phyloP scores from a whole-genome alignment of 2,113 vertebrate genomes.

The Ceyx melanurus region DNA sequence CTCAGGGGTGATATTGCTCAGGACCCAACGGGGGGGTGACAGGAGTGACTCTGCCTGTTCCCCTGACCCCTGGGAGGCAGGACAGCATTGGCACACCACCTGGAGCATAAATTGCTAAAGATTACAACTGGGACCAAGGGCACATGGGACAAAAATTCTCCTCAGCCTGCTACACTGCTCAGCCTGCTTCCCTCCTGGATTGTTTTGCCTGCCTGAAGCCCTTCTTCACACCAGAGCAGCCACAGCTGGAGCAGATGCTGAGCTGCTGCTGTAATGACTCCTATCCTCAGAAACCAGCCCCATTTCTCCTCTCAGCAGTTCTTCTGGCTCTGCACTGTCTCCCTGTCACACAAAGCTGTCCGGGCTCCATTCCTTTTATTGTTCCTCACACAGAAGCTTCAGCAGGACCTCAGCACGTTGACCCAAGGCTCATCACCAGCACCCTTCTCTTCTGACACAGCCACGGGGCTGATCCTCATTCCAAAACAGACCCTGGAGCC shows the following conservation, averaged over 20 bases:
- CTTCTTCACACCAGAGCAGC: not conserved
- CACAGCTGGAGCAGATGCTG: not conserved
- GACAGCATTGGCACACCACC: not conserved
- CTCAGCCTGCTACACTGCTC: not conserved
- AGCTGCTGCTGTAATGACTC: not conserved
- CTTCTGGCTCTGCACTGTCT: not conserved
- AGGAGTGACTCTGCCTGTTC: not conserved
- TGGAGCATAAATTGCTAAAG: not conserved
- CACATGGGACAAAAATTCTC: not conserved
- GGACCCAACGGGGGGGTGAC: not conserved
- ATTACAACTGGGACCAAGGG: not conserved
- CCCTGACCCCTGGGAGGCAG: not conserved
- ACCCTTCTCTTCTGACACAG: not conserved
- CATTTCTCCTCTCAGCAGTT: not conserved
- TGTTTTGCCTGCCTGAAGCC: not conserved
- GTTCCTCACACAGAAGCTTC: not conserved
- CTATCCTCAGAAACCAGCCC: not conserved
- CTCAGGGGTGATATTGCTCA: constrained; percentile 9
- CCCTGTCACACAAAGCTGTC: not conserved
- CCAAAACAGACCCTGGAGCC: not conserved
- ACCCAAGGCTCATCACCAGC: not conserved
- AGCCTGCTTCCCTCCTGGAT: not conserved
- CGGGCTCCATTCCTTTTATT: not conserved
- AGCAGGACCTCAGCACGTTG: not conserved
- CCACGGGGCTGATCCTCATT: not conserved